These are phyloP conservation scores for Brachionichthys hirsutus DNA, from an alignment of 2,113 vertebrate species.

Conservation along the genomic window DNA sequence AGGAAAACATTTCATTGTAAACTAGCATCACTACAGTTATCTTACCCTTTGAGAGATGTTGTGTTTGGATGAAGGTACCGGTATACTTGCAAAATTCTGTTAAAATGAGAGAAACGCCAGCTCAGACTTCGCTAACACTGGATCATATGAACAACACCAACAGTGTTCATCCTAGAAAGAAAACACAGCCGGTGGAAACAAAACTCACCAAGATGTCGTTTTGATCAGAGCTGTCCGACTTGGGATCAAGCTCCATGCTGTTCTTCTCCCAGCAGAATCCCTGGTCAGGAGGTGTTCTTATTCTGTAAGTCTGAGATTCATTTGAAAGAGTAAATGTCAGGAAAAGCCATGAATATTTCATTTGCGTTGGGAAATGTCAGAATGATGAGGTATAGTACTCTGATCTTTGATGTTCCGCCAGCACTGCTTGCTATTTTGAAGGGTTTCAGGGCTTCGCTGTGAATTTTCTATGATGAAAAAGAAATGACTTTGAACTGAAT, in stretches of 20 bases:
- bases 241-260: constrained; percentile 84
- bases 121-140: not conserved
- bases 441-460: constrained; percentile 39
- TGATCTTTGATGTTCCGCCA: constrained; percentile 63
- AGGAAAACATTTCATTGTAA: not conserved
- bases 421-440: constrained; percentile 32
- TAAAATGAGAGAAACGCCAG: constrained; percentile 25
- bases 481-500: not conserved
- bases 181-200: not conserved
- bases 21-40: not conserved
- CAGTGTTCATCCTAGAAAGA: not conserved
- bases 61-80: not conserved
- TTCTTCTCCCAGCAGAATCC: constrained; percentile 51
- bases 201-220: constrained; percentile 85
- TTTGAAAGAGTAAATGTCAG: constrained; percentile 25
- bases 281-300: constrained; percentile 83
- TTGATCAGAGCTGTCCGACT: constrained; percentile 88
- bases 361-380: constrained; percentile 22
- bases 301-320: constrained; percentile 80
- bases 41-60: constrained; percentile 57
- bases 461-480: constrained; percentile 35
- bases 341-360: constrained; percentile 6
- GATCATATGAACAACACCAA: not conserved
- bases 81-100: constrained; percentile 46
- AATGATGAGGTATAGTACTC: constrained; percentile 55